Percentiles rank a stretch among this genome's conserved stretches.
Evolutionary conservation across 2,797 vertebrate species (phyloP).

Genomic region (Florisuga fusca): DNA sequence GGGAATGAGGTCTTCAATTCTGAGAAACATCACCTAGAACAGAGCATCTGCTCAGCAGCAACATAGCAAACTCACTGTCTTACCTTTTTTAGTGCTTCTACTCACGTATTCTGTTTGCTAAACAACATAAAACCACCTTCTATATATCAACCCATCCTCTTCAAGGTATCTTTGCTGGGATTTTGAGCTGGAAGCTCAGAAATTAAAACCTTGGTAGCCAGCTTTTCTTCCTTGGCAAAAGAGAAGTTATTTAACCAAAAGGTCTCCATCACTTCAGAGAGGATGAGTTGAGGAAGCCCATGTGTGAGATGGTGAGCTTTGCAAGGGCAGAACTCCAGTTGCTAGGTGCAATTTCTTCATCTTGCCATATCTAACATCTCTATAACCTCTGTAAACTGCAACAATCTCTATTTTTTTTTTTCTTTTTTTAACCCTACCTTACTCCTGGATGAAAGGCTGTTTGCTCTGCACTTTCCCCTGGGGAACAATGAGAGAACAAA

Average conservation of each 20-base stretch:
- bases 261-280: not conserved
- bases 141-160: not conserved
- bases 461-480: not conserved
- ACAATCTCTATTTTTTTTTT: not conserved
- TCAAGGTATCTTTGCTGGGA: not conserved
- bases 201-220: not conserved
- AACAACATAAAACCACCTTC: not conserved
- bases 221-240: not conserved
- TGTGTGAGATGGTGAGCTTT: not conserved
- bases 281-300: not conserved
- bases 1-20: not conserved
- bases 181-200: not conserved
- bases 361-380: not conserved
- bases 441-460: not conserved
- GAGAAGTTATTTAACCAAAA: not conserved
- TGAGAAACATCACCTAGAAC: not conserved
- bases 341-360: not conserved
- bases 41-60: not conserved
- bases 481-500: not conserved
- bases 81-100: not conserved
- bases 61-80: accelerated
- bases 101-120: not conserved
- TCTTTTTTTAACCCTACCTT: not conserved
- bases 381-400: not conserved
- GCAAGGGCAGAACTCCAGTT: not conserved